Evolutionary conservation across 2,888 invertebrate genomes (phyloP).

Genomic region (Philereme transversata): DNA sequence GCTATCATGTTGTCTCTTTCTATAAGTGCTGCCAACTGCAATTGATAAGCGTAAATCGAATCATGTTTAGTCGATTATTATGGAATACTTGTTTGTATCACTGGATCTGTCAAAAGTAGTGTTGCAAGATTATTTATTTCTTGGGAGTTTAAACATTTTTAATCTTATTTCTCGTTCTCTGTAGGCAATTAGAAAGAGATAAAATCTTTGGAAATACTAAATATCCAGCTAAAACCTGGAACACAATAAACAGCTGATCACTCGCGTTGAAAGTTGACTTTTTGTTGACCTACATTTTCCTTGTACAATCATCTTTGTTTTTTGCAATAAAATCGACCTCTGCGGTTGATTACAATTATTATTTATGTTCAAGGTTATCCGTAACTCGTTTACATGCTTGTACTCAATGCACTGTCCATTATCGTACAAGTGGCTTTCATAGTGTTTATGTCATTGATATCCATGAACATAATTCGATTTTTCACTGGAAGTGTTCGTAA

Average conservation of each 20-base stretch:
- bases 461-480: constrained; percentile 73
- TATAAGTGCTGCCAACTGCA: constrained; percentile 15
- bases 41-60: not conserved
- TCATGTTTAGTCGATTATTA: not conserved
- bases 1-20: not conserved
- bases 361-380: constrained; percentile 40
- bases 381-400: constrained; percentile 63
- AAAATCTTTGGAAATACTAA: not conserved
- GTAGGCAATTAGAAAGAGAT: not conserved
- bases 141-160: not conserved
- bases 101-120: not conserved
- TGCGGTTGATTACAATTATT: constrained; percentile 36
- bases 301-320: constrained; percentile 6
- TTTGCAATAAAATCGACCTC: constrained; percentile 21
- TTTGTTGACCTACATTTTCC: constrained; percentile 25
- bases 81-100: not conserved
- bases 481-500: constrained; percentile 61
- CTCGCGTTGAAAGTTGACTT: not conserved
- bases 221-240: constrained; percentile 11
- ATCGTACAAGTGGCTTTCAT: constrained; percentile 69
- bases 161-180: constrained; percentile 16
- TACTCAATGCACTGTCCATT: constrained; percentile 72
- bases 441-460: constrained; percentile 72
- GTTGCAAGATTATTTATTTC: not conserved
- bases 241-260: constrained; percentile 34